Base-by-base conservation (phyloP, 2,888 invertebrate species). In the Aphodius granarius region DNA sequence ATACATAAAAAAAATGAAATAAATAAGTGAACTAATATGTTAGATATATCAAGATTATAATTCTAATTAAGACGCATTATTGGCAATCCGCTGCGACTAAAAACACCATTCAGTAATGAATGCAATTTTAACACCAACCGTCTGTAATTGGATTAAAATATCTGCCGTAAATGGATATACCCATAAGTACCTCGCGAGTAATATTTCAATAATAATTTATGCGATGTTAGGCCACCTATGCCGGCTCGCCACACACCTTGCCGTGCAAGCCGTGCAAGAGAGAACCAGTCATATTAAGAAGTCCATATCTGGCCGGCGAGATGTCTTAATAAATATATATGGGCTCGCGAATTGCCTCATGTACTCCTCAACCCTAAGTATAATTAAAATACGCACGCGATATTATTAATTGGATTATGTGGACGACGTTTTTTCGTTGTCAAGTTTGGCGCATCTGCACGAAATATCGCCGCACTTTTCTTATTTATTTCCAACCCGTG, bases 171-270 rank as follows among this genome's bases (percentile, higher is more conserved):
- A 43, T 9, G 43, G 43, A 43, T 43, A 43, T 43, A 43, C 9
- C 43, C 43, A 43, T 43, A 43, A 43, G 43, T 43, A 43, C 43
- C 43, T 43, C 43, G 43, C 6, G 21, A 21, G 68, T 22, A 20
- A 68, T 68, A 68, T 68, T 68, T 68, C 68, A 68, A 68, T 68
- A 68, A 68, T 68, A 68, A 68, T 68, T 68, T 68, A 68, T 68
- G 68, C 68, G 68, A 68, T 20, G 68, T 5, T 20, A 20, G 68
- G 68, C 68, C 68, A 68, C 68, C 68, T 68, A 22, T 68, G 22
- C 21, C 20, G 21, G 68, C 68, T n/a, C 68, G 68, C 68, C 68
- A 68, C 68, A 68, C 68, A 68, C 68, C 68, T 68, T 22, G 68
- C 68, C 19, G 16, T n/a, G 19, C 18, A 65, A 63, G 63, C 18